Conservation (phyloP, 1,140 invertebrate species). For the Polypedilum pembai region DNA sequence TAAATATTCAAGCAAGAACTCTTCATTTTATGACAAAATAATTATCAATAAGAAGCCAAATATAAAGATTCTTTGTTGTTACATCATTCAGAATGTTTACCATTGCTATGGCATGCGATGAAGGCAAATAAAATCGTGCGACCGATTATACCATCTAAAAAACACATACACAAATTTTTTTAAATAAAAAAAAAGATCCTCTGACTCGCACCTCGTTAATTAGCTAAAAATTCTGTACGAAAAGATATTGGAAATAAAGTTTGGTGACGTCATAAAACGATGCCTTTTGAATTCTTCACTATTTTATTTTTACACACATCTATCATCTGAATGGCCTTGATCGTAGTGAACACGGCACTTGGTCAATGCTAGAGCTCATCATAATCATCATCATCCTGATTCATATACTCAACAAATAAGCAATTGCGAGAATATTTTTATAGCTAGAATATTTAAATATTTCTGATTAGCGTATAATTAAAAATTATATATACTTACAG, state of each 20-base stretch:
- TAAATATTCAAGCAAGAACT: too few relatives aligned
- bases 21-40: too few relatives aligned
- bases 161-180: too few relatives aligned
- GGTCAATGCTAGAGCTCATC: conserved; percentile 4
- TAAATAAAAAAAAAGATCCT: too few relatives aligned
- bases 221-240: too few relatives aligned
- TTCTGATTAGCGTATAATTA: conserved; percentile 18
- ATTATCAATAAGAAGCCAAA: too few relatives aligned
- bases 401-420: conserved; percentile 6
- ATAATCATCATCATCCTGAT: not conserved
- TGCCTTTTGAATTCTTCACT: not conserved
- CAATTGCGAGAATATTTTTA: not conserved
- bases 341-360: not conserved
- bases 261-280: not conserved
- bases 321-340: not conserved
- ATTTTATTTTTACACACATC: too few relatives aligned
- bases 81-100: not conserved
- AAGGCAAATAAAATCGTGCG: conserved; percentile 10
- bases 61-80: not conserved
- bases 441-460: conserved; percentile 19
- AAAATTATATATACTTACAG: conserved; percentile 12
- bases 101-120: not conserved
- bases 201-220: too few relatives aligned
- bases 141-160: not conserved
- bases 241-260: too few relatives aligned